A percentile compares a stretch with the other conserved stretches of the same genome.
Evolutionary conservation across 2,797 vertebrate genomes (phyloP).

Genomic region (Pelobates cultripes): DNA sequence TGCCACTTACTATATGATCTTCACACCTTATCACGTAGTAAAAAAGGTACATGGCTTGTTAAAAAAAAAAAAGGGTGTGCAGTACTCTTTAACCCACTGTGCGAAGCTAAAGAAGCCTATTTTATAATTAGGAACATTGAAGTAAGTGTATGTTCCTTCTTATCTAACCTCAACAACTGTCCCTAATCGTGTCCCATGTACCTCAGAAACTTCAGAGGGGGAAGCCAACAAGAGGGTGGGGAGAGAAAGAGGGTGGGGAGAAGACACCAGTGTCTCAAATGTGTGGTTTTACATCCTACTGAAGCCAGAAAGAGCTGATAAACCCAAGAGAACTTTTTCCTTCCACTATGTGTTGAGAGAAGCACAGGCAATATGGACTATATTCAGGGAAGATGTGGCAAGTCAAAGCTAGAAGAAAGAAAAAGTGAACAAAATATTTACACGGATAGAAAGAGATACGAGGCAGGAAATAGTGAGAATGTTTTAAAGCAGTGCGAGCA

Average conservation of each 20-base stretch:
- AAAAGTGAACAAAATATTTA: neutral
- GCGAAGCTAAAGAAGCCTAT: no score
- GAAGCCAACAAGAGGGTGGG: slow-evolving; percentile 39
- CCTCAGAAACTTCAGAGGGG: slow-evolving; percentile 27
- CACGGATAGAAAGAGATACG: neutral
- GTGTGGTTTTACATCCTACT: slow-evolving; percentile 42
- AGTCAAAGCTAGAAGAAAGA: neutral
- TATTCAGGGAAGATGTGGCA: neutral
- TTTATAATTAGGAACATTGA: neutral
- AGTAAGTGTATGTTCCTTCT: slow-evolving; percentile 9
- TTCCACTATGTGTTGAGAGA: slow-evolving; percentile 1
- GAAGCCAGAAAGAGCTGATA: slow-evolving; percentile 36
- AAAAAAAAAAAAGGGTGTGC: no score
- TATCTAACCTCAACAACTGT: slow-evolving; percentile 47
- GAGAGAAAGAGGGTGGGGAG: slow-evolving; percentile 35
- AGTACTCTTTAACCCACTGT: no score
- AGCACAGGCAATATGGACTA: slow-evolving; percentile 18
- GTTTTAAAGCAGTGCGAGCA: no score
- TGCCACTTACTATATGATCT: no score
- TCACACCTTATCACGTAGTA: no score
- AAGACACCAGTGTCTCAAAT: slow-evolving; percentile 39
- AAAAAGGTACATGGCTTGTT: no score
- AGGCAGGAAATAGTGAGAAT: neutral
- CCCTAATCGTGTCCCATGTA: slow-evolving; percentile 27
- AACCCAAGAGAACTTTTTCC: slow-evolving; percentile 8